Conservation (phyloP, 2,797 vertebrate species). For the Buphagus erythrorhynchus region DNA sequence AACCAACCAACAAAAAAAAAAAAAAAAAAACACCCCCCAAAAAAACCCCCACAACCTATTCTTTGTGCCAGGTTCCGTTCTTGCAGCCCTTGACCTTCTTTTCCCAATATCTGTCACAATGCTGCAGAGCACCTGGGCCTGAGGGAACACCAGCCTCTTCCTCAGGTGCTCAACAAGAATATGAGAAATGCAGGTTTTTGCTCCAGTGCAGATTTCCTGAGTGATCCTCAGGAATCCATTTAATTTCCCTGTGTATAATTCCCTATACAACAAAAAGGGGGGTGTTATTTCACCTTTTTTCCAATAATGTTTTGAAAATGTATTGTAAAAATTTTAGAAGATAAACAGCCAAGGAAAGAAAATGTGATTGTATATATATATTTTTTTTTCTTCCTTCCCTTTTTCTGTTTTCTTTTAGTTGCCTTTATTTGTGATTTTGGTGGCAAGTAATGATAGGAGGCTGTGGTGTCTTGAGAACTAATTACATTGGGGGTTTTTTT, state of each 20-base stretch:
- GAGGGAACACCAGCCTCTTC: neutral
- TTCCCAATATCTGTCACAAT: neutral
- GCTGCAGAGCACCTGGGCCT: neutral
- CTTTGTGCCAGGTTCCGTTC: neutral
- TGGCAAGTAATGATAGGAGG: neutral
- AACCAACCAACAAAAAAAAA: no score
- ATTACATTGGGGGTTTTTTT: neutral
- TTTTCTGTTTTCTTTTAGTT: neutral
- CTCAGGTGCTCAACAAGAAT: neutral
- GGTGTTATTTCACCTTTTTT: neutral
- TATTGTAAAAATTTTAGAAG: neutral
- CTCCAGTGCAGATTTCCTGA: neutral
- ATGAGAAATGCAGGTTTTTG: neutral
- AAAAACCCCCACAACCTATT: neutral
- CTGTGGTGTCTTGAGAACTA: neutral
- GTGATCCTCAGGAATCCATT: neutral
- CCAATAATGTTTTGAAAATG: neutral
- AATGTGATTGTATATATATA: neutral
- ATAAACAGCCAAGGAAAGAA: neutral
- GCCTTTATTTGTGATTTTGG: neutral
- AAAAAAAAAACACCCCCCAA: no score
- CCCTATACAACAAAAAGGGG: neutral
- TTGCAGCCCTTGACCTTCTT: neutral
- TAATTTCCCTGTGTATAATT: neutral
- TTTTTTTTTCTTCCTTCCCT: accelerated